Conservation (phyloP, 1,140 invertebrate species). For the Drosophila albomicans region DNA sequence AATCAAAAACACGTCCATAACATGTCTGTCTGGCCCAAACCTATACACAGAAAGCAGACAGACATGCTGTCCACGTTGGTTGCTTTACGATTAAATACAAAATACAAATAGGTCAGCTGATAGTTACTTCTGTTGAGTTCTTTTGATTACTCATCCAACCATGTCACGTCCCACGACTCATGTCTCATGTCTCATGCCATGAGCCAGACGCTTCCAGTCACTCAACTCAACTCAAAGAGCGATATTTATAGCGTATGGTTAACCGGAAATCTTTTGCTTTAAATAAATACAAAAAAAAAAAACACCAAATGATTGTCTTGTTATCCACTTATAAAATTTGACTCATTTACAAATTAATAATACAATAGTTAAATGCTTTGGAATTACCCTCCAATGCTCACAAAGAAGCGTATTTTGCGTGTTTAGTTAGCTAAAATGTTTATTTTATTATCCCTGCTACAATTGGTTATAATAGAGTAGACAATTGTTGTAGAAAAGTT, state of each 20-base stretch:
- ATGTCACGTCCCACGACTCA: no score
- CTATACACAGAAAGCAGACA: not conserved
- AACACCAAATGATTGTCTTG: conserved; percentile 2
- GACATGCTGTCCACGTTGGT: not conserved
- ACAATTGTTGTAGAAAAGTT: not conserved
- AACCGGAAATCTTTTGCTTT: conserved; percentile 16
- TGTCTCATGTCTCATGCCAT: no score
- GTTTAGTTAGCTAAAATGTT: conserved; percentile 20
- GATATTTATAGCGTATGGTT: not conserved
- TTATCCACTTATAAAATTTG: conserved; percentile 24
- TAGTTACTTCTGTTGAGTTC: not conserved
- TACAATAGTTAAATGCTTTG: conserved; percentile 11
- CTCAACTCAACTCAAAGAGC: not conserved
- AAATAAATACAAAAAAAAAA: not conserved
- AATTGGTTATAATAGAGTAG: not conserved
- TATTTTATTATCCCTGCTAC: conserved; percentile 4
- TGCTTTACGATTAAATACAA: not conserved
- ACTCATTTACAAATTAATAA: conserved; percentile 22
- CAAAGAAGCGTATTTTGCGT: not conserved
- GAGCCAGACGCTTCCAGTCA: not conserved
- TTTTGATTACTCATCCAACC: conserved; percentile 19
- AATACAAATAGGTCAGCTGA: conserved; percentile 8
- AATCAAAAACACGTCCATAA: conserved; percentile 28
- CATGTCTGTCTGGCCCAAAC: conserved; percentile 13
- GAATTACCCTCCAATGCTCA: conserved; percentile 12